Percentiles rank a stretch among this genome's conserved stretches.
Evolutionary conservation across 2,113 vertebrate genomes (phyloP).

Genomic region (Aramus guarauna): DNA sequence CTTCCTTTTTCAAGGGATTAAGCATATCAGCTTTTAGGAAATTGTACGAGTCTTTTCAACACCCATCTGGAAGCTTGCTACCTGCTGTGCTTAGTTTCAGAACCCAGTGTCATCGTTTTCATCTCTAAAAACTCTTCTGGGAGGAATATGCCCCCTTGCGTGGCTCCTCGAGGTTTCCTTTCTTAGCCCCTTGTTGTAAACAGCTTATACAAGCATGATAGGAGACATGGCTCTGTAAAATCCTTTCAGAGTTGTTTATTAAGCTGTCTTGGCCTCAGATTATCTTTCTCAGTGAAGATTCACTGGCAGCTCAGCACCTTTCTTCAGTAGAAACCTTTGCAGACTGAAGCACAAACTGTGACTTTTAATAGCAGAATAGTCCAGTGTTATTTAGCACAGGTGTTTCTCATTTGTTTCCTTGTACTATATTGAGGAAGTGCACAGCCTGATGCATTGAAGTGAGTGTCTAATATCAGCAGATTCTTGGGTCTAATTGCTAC

Average conservation of each 20-base stretch:
- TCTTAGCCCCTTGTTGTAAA: conserved; percentile 19
- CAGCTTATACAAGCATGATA: background rate
- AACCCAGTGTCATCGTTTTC: background rate
- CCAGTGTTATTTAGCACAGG: background rate
- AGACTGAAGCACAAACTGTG: background rate
- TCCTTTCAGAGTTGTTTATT: conserved; percentile 35
- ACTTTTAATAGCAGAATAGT: background rate
- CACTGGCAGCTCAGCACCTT: background rate
- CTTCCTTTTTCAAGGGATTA: background rate
- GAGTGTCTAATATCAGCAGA: background rate
- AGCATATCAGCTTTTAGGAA: conserved; percentile 16
- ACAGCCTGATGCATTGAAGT: background rate
- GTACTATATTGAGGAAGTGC: background rate
- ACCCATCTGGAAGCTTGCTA: background rate
- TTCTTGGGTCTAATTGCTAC: background rate
- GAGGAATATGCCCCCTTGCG: background rate
- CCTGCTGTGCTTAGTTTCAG: conserved; percentile 45
- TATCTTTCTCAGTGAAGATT: conserved; percentile 10
- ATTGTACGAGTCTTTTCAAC: background rate
- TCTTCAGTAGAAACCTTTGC: background rate
- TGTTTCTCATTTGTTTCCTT: conserved; percentile 1
- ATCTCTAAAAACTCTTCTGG: conserved; percentile 18
- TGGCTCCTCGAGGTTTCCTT: background rate
- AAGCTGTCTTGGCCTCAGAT: conserved; percentile 21
- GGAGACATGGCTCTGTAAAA: background rate